phyloP scores from a whole-genome alignment of 2,888 invertebrate genomes.

The Lydus trimaculatus region DNA sequence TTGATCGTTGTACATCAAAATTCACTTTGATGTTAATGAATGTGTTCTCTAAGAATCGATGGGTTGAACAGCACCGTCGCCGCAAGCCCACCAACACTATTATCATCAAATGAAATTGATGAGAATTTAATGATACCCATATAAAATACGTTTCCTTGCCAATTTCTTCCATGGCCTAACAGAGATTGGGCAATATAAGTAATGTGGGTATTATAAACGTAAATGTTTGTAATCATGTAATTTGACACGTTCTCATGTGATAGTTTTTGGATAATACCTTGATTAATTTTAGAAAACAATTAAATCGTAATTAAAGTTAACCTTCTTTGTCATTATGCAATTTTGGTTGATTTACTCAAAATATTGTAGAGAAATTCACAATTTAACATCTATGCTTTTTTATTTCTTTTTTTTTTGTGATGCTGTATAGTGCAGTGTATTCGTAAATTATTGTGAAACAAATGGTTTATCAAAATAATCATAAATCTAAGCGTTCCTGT shows the following conservation, averaged over 20 bases:
- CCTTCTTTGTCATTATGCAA: conserved; percentile 9
- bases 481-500: conserved; percentile 20
- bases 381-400: neutral
- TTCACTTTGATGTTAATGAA: neutral
- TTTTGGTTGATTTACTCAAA: neutral
- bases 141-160: neutral
- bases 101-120: conserved; percentile 11
- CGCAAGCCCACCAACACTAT: neutral
- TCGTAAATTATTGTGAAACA: conserved; percentile 9
- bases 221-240: conserved; percentile 7
- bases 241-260: conserved; percentile 15
- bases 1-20: neutral
- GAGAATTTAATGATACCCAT: conserved; percentile 18
- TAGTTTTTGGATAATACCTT: neutral
- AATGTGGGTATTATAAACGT: neutral
- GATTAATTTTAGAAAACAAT: conserved; percentile 14
- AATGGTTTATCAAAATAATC: conserved; percentile 17
- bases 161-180: conserved; percentile 3
- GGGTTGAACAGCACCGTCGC: neutral
- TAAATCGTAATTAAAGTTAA: conserved; percentile 4
- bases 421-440: neutral
- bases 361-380: neutral
- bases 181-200: neutral
- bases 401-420: neutral
- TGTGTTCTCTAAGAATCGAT: neutral